Conservation (phyloP, 2,113 vertebrate species). For the Talpa occidentalis region DNA sequence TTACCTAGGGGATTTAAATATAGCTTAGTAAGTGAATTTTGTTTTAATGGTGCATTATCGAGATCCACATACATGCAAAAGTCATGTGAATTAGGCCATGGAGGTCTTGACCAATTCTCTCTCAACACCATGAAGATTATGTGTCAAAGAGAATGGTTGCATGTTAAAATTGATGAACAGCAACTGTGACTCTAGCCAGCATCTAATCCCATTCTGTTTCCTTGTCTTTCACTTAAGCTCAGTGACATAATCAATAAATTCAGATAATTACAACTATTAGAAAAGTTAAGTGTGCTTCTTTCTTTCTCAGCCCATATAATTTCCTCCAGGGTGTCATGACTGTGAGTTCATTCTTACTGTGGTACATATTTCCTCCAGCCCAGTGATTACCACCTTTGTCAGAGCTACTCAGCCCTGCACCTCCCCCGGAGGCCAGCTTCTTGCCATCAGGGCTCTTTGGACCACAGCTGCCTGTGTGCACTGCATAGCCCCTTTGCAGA, state of each 20-base stretch:
- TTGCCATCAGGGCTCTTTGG: neutral
- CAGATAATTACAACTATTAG: constrained; percentile 77
- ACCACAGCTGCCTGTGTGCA: neutral
- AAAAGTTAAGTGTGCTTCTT: constrained; percentile 74
- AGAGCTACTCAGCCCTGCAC: neutral
- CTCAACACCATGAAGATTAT: constrained; percentile 58
- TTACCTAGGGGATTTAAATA: constrained; percentile 3
- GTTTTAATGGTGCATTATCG: neutral
- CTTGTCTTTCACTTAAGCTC: constrained; percentile 60
- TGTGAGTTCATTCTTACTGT: neutral
- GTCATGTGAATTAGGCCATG: constrained; percentile 12
- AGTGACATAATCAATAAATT: constrained; percentile 71
- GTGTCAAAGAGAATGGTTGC: constrained; percentile 55
- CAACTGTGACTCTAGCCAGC: constrained; percentile 60
- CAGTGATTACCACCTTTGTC: neutral
- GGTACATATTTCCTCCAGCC: neutral
- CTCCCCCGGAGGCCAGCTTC: neutral
- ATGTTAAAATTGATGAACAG: constrained; percentile 76
- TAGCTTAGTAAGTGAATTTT: neutral
- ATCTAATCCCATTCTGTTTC: constrained; percentile 66
- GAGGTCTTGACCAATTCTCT: neutral
- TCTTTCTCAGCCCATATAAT: neutral
- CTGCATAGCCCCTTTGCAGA: neutral
- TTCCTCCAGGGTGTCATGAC: neutral
- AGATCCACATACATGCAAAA: constrained; percentile 56